phyloP scores from a whole-genome alignment of 37 sponge, comb jelly and placozoan genomes.

The Haliclona indistincta region DNA sequence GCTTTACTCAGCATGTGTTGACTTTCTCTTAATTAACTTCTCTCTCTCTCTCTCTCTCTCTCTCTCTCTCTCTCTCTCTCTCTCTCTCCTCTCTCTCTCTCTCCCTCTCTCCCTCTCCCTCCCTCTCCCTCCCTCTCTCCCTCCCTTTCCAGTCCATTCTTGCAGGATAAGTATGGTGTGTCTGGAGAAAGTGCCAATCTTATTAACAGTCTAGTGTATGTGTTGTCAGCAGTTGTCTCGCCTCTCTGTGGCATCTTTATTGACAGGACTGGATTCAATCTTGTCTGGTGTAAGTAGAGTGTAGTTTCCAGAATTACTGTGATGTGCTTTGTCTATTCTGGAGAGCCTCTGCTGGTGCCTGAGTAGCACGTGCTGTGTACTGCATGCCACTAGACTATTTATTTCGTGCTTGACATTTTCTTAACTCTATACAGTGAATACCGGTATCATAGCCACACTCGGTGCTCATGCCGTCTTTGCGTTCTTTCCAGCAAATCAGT shows the following conservation, averaged over 20 bases:
- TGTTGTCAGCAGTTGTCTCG: conserved; percentile 85
- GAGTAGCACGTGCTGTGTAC: neutral
- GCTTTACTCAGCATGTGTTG: too few relatives aligned
- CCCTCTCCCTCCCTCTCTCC: neutral
- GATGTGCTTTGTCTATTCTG: too few relatives aligned
- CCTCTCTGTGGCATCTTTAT: conserved; percentile 86
- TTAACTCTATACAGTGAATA: conserved; percentile 40
- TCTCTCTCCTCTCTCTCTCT: neutral
- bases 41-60: neutral
- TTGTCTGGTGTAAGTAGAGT: conserved; percentile 83
- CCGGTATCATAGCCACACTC: conserved; percentile 80
- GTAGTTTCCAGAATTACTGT: conserved; percentile 26
- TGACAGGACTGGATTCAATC: conserved; percentile 84
- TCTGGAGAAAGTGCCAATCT: conserved; percentile 38
- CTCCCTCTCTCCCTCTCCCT: neutral
- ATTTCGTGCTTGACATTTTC: neutral
- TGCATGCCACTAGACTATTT: too few relatives aligned
- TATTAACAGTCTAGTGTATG: conserved; percentile 85
- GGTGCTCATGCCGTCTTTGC: conserved; percentile 80
- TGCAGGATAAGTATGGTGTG: conserved; percentile 76
- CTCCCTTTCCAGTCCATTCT: conserved; percentile 60
- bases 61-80: neutral
- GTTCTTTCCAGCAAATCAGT: conserved; percentile 44
- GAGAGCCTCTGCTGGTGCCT: too few relatives aligned
- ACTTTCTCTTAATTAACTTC: neutral